Base-by-base conservation (phyloP, 2,888 invertebrate genomes). In the Julus scandinavius region DNA sequence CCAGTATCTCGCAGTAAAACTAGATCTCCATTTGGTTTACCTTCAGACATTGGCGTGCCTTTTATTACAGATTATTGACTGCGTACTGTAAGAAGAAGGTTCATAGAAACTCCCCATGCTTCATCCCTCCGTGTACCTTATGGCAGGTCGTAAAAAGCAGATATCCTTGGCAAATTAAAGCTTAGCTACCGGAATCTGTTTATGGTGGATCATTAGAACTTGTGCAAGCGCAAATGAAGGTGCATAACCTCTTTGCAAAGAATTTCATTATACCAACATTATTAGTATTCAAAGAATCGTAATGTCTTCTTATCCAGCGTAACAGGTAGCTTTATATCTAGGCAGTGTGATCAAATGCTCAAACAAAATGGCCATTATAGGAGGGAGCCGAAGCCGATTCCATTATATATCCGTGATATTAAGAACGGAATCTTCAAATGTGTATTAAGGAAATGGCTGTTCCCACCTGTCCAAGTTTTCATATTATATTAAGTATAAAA, bases 111-210 rank as follows among this genome's bases (percentile, higher is more conserved):
- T 29, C 58, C n/a, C n/a, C n/a, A 5, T n/a, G 13, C n/a, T 15
- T 58, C n/a, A 13, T 58, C 17, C 58, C n/a, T n/a, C 58, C 17
- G 9, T 58, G 58, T 13, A 17, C 58, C 17, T 58, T n/a, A n/a
- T 58, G n/a, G 58, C n/a, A n/a, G n/a, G 58, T 58, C 58, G 58
- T 58, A 58, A 58, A 58, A 58, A n/a, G n/a, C n/a, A 58, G 58
- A 58, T 58, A 58, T 58, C n/a, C 58, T n/a, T 17, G n/a, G 58
- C n/a, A 58, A 58, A 58, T 58, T 58, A 17, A 58, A 58, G 58
- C 58, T 58, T n/a, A 58, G 58, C 58, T n/a, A 58, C n/a, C 17
- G n/a, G 58, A 58, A 58, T 58, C n/a, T 58, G 58, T 58, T 9
- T 13, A 58, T n/a, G 17, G n/a, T n/a, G n/a, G n/a, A 58, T 58